Evolutionary conservation across 2,797 vertebrate species (phyloP).

Genomic region (Trematomus bernacchii): DNA sequence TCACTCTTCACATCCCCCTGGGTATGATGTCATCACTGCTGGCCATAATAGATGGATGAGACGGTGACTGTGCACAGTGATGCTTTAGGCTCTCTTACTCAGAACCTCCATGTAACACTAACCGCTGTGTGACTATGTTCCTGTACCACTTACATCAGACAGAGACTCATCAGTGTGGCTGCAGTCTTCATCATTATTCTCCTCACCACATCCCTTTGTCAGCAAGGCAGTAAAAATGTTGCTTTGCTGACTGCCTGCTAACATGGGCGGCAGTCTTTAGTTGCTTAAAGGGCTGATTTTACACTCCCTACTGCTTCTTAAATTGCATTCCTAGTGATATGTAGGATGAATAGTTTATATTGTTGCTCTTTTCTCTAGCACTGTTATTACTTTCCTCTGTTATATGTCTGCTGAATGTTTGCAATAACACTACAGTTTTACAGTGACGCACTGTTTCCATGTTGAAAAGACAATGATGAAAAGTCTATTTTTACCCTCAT

Average conservation of each 20-base stretch:
- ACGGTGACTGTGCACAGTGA: constrained; percentile 43
- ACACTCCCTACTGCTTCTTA: constrained; percentile 34
- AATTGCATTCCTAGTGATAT: constrained; percentile 27
- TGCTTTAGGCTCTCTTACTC: constrained; percentile 54
- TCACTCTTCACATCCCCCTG: constrained; percentile 47
- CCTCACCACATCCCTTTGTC: constrained; percentile 63
- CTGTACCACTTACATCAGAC: constrained; percentile 38
- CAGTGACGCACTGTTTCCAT: background rate
- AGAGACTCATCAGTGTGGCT: constrained; percentile 36
- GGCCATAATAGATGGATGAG: constrained; percentile 64
- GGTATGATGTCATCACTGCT: constrained; percentile 68
- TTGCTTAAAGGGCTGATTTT: constrained; percentile 50
- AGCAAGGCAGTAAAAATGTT: constrained; percentile 57
- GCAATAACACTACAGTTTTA: constrained; percentile 12
- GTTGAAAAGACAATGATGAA: constrained; percentile 27
- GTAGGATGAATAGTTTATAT: constrained; percentile 23
- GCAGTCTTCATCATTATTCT: constrained; percentile 49
- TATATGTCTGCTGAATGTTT: constrained; percentile 44
- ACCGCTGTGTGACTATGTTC: constrained; percentile 44
- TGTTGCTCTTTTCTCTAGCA: constrained; percentile 1
- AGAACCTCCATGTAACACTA: constrained; percentile 51
- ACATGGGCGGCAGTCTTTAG: constrained; percentile 12
- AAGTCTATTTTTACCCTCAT: constrained; percentile 12
- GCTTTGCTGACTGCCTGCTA: constrained; percentile 41
- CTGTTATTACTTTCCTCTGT: constrained; percentile 45